Evolutionary conservation across 2,888 invertebrate species (phyloP).

Genomic region (Timema podura): DNA sequence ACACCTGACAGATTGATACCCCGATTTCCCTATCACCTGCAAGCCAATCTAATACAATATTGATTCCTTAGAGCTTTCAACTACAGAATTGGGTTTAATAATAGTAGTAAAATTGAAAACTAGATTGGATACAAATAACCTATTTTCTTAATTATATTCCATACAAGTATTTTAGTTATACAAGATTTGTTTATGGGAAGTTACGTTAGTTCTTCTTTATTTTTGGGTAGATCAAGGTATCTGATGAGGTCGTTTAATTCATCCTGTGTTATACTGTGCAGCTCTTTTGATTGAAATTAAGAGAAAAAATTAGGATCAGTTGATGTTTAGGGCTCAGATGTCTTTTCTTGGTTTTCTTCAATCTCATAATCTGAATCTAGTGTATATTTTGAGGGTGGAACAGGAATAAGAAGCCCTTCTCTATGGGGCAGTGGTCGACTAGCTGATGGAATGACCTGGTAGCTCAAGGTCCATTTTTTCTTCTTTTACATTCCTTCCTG

Average conservation of each 20-base stretch:
- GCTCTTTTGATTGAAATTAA: not conserved
- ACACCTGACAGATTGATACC: no score
- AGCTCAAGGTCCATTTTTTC: not conserved
- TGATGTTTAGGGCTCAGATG: not conserved
- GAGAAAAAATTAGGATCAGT: not conserved
- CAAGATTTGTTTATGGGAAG: no score
- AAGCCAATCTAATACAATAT: no score
- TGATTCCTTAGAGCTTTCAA: no score
- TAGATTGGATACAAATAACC: no score
- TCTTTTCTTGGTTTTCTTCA: constrained; percentile 1
- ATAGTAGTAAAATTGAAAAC: no score
- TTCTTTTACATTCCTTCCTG: not conserved
- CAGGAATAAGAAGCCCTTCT: not conserved
- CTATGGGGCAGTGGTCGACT: not conserved
- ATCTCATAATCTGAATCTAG: not conserved
- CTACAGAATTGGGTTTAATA: no score
- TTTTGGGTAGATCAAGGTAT: not conserved
- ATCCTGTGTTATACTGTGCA: not conserved
- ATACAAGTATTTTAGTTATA: no score
- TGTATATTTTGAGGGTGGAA: constrained; percentile 6
- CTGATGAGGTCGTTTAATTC: not conserved
- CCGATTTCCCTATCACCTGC: no score
- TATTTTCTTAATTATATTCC: no score
- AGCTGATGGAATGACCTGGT: not conserved
- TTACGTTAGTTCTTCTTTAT: constrained; percentile 6